These are phyloP conservation scores for Lysandra coridon DNA, from an alignment of 2,888 invertebrate genomes.

Conservation along the genomic window DNA sequence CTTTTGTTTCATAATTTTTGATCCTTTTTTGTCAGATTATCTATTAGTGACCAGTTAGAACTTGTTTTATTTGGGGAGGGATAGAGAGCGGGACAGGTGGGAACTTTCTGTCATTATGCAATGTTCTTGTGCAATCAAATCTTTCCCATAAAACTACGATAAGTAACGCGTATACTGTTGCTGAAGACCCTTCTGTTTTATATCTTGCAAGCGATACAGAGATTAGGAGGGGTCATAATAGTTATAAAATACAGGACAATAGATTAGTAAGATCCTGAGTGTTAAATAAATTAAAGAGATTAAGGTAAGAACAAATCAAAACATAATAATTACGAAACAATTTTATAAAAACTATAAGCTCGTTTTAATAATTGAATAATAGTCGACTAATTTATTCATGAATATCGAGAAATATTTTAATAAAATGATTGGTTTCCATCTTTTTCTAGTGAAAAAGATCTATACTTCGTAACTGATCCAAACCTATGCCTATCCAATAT, in stretches of 20 bases:
- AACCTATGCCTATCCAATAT: not conserved
- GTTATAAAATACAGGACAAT: not conserved
- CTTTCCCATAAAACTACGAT: conserved; percentile 30
- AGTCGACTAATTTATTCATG: not conserved
- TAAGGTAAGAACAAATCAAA: not conserved
- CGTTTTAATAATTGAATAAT: not conserved
- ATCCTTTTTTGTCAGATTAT: not conserved
- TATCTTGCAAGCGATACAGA: conserved; percentile 22
- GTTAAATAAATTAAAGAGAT: not conserved
- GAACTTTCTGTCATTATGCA: not conserved
- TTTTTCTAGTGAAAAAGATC: not conserved
- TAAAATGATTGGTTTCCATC: not conserved
- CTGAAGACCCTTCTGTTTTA: conserved; percentile 35
- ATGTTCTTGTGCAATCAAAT: conserved; percentile 25
- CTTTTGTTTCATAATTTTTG: not conserved
- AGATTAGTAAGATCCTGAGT: not conserved
- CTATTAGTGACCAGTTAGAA: not conserved
- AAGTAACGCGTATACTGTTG: conserved; percentile 35
- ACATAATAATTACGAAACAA: not conserved
- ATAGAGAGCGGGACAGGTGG: not conserved
- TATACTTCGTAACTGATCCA: not conserved
- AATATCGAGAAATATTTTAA: not conserved
- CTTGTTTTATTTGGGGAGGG: not conserved
- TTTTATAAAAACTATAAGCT: conserved; percentile 16
- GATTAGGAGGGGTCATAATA: conserved; percentile 20